phyloP scores from a whole-genome alignment of 1,140 invertebrate genomes.

The Portunus trituberculatus region DNA sequence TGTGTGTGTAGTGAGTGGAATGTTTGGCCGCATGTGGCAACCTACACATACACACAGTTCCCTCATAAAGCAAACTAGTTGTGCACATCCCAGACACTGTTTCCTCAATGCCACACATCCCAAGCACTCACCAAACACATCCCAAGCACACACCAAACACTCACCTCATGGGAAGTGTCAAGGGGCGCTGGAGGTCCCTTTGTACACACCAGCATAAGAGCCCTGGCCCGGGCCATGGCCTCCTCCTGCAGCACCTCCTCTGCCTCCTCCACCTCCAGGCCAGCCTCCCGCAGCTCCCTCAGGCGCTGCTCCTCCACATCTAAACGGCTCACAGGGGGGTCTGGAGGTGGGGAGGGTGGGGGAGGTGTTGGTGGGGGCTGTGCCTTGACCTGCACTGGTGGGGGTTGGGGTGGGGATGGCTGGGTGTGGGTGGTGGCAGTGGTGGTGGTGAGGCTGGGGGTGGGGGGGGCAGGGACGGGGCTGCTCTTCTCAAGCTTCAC shows the following conservation, averaged over 20 bases:
- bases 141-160: background rate
- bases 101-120: background rate
- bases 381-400: slow-evolving; percentile 41
- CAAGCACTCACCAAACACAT: background rate
- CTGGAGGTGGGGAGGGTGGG: slow-evolving; percentile 56
- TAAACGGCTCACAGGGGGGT: slow-evolving; percentile 60
- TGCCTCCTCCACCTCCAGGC: slow-evolving; percentile 71
- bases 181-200: slow-evolving; percentile 69
- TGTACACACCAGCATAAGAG: slow-evolving; percentile 64
- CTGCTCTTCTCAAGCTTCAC: slow-evolving; percentile 62
- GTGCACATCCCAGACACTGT: background rate
- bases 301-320: slow-evolving; percentile 62
- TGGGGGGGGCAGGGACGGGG: background rate
- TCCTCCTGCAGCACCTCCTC: slow-evolving; percentile 73
- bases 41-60: no score
- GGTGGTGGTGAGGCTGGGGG: background rate
- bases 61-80: no score
- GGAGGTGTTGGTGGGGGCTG: slow-evolving; percentile 56
- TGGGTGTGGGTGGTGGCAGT: slow-evolving; percentile 30
- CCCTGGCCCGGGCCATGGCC: slow-evolving; percentile 57
- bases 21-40: no score
- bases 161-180: slow-evolving; percentile 66
- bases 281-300: slow-evolving; percentile 67
- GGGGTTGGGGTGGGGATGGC: slow-evolving; percentile 36
- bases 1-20: no score